Base-by-base conservation (phyloP, 2,888 invertebrate species). In the Drosophila kanekoi region DNA sequence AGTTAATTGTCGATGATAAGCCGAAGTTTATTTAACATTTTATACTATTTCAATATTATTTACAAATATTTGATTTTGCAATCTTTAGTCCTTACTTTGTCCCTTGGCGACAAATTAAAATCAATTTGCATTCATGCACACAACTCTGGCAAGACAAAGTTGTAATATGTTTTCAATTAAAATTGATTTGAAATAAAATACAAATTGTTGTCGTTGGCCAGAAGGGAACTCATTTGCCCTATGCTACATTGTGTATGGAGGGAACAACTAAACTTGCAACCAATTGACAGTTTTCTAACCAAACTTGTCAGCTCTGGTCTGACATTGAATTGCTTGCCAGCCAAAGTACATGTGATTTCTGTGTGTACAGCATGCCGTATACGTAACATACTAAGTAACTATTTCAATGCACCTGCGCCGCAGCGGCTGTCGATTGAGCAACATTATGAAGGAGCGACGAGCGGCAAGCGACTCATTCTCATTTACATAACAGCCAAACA, bases 401-500 rank as follows among this genome's bases (percentile, higher is more conserved):
- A 83, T 80, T 86, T 80, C 70, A 71, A 74, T 78, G 78, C 77
- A 78, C 70, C 86, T 78, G 77, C 67, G 76, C 60, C 73, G 63
- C 65, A 38, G 37, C 53, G 44, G 35, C 78, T 72, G 80, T 63
- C 78, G 72, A 75, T 72, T 69, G 74, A 74, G 64, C 64, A 53
- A 38, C 67, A 72, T 67, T 61, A 49, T 66, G 64, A 64, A 62
- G 58, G 43, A 48, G 58, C 61, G 56, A 59, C 59, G 65, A 62
- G 57, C 47, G 40, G 62, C 72, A 65, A 49, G 59, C 74, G 62
- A 44, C 67, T 44, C 72, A 73, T 86, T 71, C 73, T 87, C 75
- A 87, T 86, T 86, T 86, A 79, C 87, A 86, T 87, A 86, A 86
- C 87, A 82, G 70, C 60, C 63, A 70, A 64, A 61, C 59, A 68